Conservation (phyloP, 2,113 vertebrate genomes). For the Lepus europaeus region DNA sequence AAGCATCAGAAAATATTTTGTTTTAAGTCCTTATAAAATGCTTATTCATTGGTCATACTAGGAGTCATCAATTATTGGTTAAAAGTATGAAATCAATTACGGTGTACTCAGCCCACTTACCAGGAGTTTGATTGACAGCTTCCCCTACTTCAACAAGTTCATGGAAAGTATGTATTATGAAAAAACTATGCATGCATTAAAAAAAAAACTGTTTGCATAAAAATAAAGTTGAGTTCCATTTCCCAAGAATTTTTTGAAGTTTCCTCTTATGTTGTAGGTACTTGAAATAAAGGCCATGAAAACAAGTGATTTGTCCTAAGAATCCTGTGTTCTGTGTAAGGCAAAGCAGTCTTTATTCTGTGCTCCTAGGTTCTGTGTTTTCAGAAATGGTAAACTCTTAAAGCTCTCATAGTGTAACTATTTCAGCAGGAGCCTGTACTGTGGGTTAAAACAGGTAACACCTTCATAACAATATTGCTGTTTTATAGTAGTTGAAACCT, state of each 20-base stretch:
- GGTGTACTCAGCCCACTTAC: neutral
- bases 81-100: neutral
- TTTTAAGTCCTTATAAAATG: constrained; percentile 48
- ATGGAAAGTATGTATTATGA: too few relatives aligned
- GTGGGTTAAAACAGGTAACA: constrained; percentile 18
- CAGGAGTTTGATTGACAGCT: neutral
- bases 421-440: constrained; percentile 55
- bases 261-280: neutral
- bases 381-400: neutral
- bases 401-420: neutral
- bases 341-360: constrained; percentile 1
- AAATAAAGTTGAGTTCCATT: too few relatives aligned
- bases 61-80: neutral
- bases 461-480: neutral
- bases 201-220: too few relatives aligned
- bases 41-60: neutral
- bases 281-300: neutral
- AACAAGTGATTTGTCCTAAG: neutral
- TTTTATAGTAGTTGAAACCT: neutral
- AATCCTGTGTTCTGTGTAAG: neutral
- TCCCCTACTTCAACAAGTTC: neutral
- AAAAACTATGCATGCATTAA: too few relatives aligned
- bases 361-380: neutral
- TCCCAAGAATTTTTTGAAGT: too few relatives aligned
- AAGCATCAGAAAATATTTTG: neutral